Conservation (phyloP, 2,888 invertebrate genomes). For the Stenodera caucasica region DNA sequence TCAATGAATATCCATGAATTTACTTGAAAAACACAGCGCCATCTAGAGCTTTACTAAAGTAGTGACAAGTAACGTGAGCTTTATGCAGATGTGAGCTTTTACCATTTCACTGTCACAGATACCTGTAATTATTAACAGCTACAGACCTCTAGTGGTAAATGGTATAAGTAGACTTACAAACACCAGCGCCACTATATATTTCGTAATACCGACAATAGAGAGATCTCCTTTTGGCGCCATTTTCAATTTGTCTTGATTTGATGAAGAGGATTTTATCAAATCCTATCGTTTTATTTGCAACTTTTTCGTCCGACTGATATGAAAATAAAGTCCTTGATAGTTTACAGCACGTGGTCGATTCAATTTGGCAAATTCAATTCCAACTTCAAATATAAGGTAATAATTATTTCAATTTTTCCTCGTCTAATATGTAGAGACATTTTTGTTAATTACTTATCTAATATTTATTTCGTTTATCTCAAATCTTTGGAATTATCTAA, state of each 20-base stretch:
- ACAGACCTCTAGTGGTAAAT: neutral
- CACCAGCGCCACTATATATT: neutral
- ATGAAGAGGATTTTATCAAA: neutral
- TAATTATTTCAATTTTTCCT: neutral
- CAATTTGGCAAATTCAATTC: neutral
- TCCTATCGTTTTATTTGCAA: too few relatives aligned
- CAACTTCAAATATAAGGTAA: neutral
- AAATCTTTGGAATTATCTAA: constrained; percentile 4
- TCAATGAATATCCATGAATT: too few relatives aligned
- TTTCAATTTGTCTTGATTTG: neutral
- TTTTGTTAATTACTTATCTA: constrained; percentile 34
- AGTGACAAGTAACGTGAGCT: neutral
- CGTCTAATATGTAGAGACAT: constrained; percentile 27
- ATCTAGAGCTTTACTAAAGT: neutral
- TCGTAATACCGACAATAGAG: neutral
- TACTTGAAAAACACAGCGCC: neutral
- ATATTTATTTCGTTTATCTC: constrained; percentile 55
- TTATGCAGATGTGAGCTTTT: too few relatives aligned
- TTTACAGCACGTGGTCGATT: neutral
- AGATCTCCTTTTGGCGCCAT: neutral
- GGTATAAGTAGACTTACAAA: neutral
- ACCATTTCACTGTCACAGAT: neutral
- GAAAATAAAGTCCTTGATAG: neutral
- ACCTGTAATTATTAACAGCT: neutral
- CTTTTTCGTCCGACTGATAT: too few relatives aligned